phyloP scores from a whole-genome alignment of 1,140 invertebrate species.

The Lepidotrigona ventralis region DNA sequence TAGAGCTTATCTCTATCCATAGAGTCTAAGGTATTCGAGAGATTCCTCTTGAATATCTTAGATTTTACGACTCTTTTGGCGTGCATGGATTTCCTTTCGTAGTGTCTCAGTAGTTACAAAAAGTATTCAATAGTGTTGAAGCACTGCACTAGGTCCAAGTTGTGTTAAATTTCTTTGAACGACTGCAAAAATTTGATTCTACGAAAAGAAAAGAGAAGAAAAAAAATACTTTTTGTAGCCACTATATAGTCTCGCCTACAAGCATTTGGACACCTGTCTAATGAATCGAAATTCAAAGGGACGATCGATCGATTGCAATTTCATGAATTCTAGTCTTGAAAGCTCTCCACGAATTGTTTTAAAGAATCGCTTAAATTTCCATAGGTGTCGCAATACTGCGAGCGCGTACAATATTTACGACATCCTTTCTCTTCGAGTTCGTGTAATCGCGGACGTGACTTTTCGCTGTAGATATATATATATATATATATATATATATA shows the following conservation, averaged over 20 bases:
- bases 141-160: not conserved
- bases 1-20: not conserved
- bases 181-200: not conserved
- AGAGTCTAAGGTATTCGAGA: not conserved
- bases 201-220: too few relatives aligned
- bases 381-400: not conserved
- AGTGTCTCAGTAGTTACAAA: not conserved
- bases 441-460: constrained; percentile 14
- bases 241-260: too few relatives aligned
- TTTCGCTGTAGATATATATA: not conserved
- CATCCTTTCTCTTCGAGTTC: not conserved
- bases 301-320: not conserved
- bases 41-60: not conserved
- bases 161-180: not conserved
- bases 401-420: not conserved
- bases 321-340: not conserved
- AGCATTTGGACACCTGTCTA: too few relatives aligned
- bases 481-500: too few relatives aligned
- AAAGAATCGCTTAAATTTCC: not conserved
- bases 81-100: too few relatives aligned
- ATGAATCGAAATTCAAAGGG: not conserved
- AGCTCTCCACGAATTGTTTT: too few relatives aligned
- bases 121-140: not conserved
- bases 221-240: too few relatives aligned
- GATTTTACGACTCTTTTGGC: not conserved